Evolutionary conservation across 1,140 invertebrate species (phyloP).

Genomic region (Brachionus paranguensis): DNA sequence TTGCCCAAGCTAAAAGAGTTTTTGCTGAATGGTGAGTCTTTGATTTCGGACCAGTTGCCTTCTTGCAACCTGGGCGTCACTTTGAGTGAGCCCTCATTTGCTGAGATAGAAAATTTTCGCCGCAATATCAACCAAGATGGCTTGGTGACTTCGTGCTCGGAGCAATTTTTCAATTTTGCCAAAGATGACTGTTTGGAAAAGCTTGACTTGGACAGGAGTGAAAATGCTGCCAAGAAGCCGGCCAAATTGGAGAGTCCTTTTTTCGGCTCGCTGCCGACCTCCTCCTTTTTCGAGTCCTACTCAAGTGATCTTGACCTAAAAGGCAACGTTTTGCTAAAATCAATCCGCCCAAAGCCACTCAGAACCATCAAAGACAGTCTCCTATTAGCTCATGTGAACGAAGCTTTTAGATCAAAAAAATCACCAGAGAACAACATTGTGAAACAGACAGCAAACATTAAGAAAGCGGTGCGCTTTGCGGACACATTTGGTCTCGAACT

Average conservation of each 20-base stretch:
- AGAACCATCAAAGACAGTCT: background rate
- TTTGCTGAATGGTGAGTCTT: conserved; percentile 12
- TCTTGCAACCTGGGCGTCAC: conserved; percentile 25
- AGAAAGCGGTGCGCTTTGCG: conserved; percentile 26
- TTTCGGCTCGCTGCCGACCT: background rate
- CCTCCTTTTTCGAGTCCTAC: conserved; percentile 10
- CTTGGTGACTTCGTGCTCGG: background rate
- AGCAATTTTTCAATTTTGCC: background rate
- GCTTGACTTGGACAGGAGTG: background rate
- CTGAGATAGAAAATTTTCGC: conserved; percentile 6
- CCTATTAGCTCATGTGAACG: background rate
- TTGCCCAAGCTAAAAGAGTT: conserved; percentile 7
- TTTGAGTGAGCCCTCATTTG: conserved; percentile 3
- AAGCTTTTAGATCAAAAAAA: background rate
- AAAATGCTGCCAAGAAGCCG: background rate
- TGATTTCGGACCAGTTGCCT: background rate
- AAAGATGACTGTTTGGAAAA: conserved; percentile 15
- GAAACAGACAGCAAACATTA: background rate
- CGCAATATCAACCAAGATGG: background rate
- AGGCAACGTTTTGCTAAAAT: background rate
- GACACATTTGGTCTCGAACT: conserved; percentile 26
- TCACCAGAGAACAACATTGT: background rate
- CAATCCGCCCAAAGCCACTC: background rate
- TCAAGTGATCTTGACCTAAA: background rate
- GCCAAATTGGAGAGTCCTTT: background rate